Conservation (phyloP, 2,888 invertebrate genomes). For the Aricia artaxerxes region DNA sequence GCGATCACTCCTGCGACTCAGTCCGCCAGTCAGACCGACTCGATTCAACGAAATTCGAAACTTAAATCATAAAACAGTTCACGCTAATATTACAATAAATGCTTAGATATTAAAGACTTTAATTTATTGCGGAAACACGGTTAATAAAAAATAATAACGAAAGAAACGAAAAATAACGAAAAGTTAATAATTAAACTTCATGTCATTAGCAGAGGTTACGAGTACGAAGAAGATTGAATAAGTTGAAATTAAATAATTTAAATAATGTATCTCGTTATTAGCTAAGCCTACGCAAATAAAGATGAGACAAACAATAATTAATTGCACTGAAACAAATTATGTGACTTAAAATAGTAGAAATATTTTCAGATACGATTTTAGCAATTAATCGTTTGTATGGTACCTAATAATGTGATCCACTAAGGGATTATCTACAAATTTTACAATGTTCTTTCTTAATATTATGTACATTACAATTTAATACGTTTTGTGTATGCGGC, state of each 20-base stretch:
- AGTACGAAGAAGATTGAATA: background rate
- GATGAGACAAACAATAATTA: background rate
- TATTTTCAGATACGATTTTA: background rate
- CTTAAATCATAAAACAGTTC: constrained; percentile 34
- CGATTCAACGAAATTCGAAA: constrained; percentile 48
- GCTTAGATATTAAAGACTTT: background rate
- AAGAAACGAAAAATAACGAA: background rate
- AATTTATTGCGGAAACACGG: background rate
- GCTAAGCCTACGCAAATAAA: background rate
- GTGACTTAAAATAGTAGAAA: background rate
- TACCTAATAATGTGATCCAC: background rate
- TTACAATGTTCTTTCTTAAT: too few relatives aligned
- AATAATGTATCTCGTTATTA: background rate
- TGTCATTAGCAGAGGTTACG: background rate
- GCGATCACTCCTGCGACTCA: constrained; percentile 39
- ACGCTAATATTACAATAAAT: constrained; percentile 24
- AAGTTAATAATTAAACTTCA: constrained; percentile 5
- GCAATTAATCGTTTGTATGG: background rate
- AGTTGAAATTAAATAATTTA: background rate
- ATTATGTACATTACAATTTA: too few relatives aligned
- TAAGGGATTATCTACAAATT: background rate
- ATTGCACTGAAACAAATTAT: background rate
- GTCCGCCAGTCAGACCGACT: constrained; percentile 38
- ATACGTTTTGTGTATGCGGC: too few relatives aligned
- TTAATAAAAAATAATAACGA: too few relatives aligned